Conservation (phyloP, 2,797 vertebrate species). For the Eulemur rubriventer region DNA sequence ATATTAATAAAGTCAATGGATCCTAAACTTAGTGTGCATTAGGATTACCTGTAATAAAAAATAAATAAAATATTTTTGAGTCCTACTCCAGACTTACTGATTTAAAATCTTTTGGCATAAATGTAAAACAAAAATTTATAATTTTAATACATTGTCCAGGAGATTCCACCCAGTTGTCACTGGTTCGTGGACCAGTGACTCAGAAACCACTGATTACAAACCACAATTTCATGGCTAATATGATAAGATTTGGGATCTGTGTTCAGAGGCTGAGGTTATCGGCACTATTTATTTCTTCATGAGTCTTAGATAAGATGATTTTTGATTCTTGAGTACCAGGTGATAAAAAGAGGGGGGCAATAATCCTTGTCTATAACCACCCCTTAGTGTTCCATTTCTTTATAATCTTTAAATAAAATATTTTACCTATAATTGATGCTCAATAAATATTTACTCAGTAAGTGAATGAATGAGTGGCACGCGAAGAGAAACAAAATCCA, state of each 20-base stretch:
- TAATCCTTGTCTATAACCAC: not conserved
- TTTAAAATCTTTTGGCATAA: not conserved
- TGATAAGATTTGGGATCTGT: not conserved
- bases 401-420: conserved; percentile 44
- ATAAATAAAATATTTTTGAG: not conserved
- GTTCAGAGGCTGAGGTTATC: not conserved
- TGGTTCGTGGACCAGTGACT: not conserved
- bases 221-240: not conserved
- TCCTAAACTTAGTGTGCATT: not conserved
- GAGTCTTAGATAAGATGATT: not conserved
- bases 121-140: not conserved
- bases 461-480: conserved; percentile 60
- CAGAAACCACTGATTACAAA: not conserved
- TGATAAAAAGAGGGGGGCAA: not conserved
- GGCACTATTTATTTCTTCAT: not conserved
- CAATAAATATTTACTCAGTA: conserved; percentile 71
- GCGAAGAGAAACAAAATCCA: conserved; percentile 54
- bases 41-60: not conserved
- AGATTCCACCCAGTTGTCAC: not conserved
- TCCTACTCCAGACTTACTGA: not conserved
- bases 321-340: not conserved
- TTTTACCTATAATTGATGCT: conserved; percentile 54
- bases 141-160: not conserved
- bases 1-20: not conserved
- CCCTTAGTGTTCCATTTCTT: not conserved